These are phyloP conservation scores for Sepioteuthis lessoniana DNA, from an alignment of 2,888 invertebrate species.

Conservation along the genomic window DNA sequence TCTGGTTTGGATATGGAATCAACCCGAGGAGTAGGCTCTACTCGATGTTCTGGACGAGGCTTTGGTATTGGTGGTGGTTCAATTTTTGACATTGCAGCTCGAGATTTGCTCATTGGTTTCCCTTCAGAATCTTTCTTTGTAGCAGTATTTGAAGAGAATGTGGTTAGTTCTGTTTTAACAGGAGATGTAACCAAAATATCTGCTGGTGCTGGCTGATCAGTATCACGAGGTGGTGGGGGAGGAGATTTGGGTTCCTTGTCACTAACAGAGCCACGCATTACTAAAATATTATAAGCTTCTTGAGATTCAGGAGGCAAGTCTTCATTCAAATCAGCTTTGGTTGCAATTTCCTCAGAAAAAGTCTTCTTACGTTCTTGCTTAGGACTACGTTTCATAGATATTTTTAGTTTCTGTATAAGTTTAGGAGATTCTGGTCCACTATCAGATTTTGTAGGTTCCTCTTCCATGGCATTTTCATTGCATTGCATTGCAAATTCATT, in stretches of 20 bases:
- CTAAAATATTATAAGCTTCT: constrained; percentile 92
- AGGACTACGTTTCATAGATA: constrained; percentile 77
- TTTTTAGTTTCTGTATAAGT: constrained; percentile 63
- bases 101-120: constrained; percentile 63
- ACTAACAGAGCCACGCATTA: constrained; percentile 80
- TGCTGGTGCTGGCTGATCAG: background rate
- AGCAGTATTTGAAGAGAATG: constrained; percentile 35
- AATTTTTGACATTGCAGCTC: constrained; percentile 57
- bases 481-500: constrained; percentile 84
- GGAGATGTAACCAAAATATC: constrained; percentile 36
- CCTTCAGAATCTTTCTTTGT: constrained; percentile 37
- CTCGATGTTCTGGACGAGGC: constrained; percentile 65
- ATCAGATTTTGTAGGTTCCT: constrained; percentile 58
- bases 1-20: constrained; percentile 47
- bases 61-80: constrained; percentile 57
- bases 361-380: constrained; percentile 82
- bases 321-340: constrained; percentile 61
- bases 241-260: constrained; percentile 51
- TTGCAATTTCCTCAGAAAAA: constrained; percentile 85
- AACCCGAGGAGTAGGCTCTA: constrained; percentile 65
- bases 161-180: background rate
- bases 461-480: constrained; percentile 56
- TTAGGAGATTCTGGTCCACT: constrained; percentile 59
- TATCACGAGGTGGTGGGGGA: background rate
- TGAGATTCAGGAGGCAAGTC: constrained; percentile 88